A percentile compares a stretch with the other conserved stretches of the same genome.
phyloP scores from a whole-genome alignment of 1,140 invertebrate species.

The Drosophila insularis region DNA sequence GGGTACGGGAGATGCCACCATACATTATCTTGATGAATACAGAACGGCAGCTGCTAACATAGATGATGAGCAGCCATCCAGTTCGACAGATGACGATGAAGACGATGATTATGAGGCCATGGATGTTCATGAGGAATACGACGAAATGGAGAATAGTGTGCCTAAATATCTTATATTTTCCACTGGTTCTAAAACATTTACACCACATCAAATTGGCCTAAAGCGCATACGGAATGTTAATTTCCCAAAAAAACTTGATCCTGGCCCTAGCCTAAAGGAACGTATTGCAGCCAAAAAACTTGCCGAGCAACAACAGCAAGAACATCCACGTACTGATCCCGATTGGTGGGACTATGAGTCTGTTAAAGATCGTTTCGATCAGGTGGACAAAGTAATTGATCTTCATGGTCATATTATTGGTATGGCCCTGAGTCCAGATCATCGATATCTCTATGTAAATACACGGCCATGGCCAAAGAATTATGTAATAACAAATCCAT shows the following conservation, averaged over 20 bases:
- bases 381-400: constrained; percentile 92
- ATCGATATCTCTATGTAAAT: constrained; percentile 93
- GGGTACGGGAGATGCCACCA: constrained; percentile 55
- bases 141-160: constrained; percentile 83
- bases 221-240: constrained; percentile 90
- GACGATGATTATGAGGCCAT: constrained; percentile 67
- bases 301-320: constrained; percentile 75
- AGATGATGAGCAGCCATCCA: constrained; percentile 17
- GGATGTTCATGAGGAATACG: constrained; percentile 65
- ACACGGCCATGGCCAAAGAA: constrained; percentile 92
- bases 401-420: constrained; percentile 95
- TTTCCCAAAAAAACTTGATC: constrained; percentile 88
- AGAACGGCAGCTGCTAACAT: constrained; percentile 41
- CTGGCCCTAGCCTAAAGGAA: constrained; percentile 87
- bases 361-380: constrained; percentile 89
- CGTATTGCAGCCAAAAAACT: constrained; percentile 85
- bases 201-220: constrained; percentile 94
- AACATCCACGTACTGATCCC: constrained; percentile 84
- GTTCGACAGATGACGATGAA: constrained; percentile 44
- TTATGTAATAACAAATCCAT: constrained; percentile 90
- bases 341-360: constrained; percentile 88
- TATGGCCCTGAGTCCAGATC: constrained; percentile 93
- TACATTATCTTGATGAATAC: constrained; percentile 71
- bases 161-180: constrained; percentile 93
- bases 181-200: constrained; percentile 92